These are phyloP conservation scores for Synergus gifuensis DNA, from an alignment of 2,888 invertebrate genomes.

Conservation along the genomic window DNA sequence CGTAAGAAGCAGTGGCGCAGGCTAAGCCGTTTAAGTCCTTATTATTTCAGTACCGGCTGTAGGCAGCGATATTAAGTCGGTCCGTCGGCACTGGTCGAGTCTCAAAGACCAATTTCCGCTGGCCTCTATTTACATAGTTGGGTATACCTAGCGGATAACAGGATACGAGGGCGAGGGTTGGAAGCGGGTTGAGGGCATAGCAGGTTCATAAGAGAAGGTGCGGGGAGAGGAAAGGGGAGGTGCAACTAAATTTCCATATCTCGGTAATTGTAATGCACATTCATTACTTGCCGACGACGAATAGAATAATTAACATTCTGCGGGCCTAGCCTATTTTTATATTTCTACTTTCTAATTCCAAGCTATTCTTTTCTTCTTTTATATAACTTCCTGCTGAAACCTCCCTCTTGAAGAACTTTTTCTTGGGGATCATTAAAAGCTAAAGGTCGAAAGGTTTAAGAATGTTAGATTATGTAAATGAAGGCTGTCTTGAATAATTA, in stretches of 20 bases:
- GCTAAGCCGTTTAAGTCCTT: constrained; percentile 49
- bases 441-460: constrained; percentile 34
- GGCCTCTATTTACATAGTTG: constrained; percentile 75
- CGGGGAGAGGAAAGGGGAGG: constrained; percentile 51
- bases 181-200: constrained; percentile 47
- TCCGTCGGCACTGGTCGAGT: constrained; percentile 60
- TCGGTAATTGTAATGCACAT: constrained; percentile 74
- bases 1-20: constrained; percentile 32
- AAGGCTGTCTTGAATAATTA: background rate
- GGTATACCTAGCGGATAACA: constrained; percentile 71
- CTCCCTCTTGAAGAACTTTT: background rate
- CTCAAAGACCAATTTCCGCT: constrained; percentile 76
- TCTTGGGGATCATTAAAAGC: constrained; percentile 42
- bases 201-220: constrained; percentile 33
- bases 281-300: constrained; percentile 66
- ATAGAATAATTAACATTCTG: constrained; percentile 66
- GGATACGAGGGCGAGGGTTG: constrained; percentile 55
- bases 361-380: constrained; percentile 38
- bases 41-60: constrained; percentile 56
- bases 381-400: constrained; percentile 21
- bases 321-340: constrained; percentile 59
- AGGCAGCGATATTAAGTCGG: constrained; percentile 55
- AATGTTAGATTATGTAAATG: background rate
- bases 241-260: constrained; percentile 73
- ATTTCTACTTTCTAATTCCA: constrained; percentile 65